Base-by-base conservation (phyloP, 1,140 invertebrate genomes). In the Drosophila pruinosa region DNA sequence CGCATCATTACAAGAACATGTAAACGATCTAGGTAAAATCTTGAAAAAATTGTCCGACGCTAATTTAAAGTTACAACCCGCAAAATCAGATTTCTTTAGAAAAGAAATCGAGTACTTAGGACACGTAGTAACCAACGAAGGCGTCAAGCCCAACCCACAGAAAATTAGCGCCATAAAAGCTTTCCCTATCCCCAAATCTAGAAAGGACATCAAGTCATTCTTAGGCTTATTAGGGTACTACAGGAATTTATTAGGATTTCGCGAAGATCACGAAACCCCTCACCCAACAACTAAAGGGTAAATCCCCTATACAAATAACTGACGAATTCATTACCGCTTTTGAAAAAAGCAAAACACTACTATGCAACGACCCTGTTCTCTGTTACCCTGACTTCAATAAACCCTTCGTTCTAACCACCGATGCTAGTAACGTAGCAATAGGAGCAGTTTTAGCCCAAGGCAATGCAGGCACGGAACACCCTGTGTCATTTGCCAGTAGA, bases 401-500 rank as follows among this genome's bases (percentile, higher is more conserved):
- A 39, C 38, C 38, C 2, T 39, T 17, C 38, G 17, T 2, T 17
- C 38, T 17, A 17, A 39, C 15, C 14, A 39, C 38, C 4, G 15
- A 17, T 7, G 15, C 38, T 17, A 41, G 38, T 41, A 41, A 17
- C 17, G 12, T 41, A 4, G 15, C 12, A 41, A 17, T 41, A 8
- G 6, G 38, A 41, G 15, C 38, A 17, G 38, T 41, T 4, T 15
- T 41, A 8, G 17, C 38, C 7, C 38, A 17, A 17, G 38, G 38
- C 4, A 41, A n/a, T n/a, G n/a, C n/a, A n/a, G n/a, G n/a, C 38
- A 15, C 15, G 6, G 47, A 53, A 17, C 53, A 26, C 21, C 59
- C 59, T 21, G 59, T 53, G 31, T 53, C 10, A 5, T 64, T 64
- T 43, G 62, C 52, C 22, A 64, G 24, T 7, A n/a, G 52, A 4